phyloP scores from a whole-genome alignment of 2,113 vertebrate genomes.

The Gasterosteus aculeatus region DNA sequence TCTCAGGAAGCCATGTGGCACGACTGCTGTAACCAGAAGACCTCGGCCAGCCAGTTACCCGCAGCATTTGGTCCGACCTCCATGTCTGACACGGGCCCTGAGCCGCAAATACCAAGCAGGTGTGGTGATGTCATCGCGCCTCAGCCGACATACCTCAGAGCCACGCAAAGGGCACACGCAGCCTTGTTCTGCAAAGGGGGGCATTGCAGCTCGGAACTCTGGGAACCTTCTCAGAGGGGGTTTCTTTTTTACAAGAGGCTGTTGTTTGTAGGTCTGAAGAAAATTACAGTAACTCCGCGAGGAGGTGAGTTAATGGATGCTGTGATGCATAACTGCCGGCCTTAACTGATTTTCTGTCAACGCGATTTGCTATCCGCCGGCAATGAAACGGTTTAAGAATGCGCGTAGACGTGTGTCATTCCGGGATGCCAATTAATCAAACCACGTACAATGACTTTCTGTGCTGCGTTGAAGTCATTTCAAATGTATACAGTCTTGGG shows the following conservation, averaged over 20 bases:
- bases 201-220: slow-evolving; percentile 16
- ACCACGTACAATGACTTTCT: slow-evolving; percentile 6
- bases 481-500: background rate
- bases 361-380: slow-evolving; percentile 18
- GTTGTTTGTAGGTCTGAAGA: slow-evolving; percentile 24
- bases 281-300: slow-evolving; percentile 4
- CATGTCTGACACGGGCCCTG: slow-evolving; percentile 45
- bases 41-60: slow-evolving; percentile 25
- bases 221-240: background rate
- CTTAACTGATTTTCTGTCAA: slow-evolving; percentile 44
- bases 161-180: slow-evolving; percentile 23
- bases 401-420: slow-evolving; percentile 11
- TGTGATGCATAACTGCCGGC: slow-evolving; percentile 27
- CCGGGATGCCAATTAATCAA: slow-evolving; percentile 16
- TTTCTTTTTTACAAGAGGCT: slow-evolving; percentile 12
- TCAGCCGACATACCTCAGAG: slow-evolving; percentile 48
- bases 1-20: slow-evolving; percentile 19
- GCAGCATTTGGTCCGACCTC: slow-evolving; percentile 49
- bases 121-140: slow-evolving; percentile 70
- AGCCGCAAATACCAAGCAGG: slow-evolving; percentile 72
- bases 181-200: slow-evolving; percentile 11
- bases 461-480: background rate
- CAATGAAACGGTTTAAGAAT: slow-evolving; percentile 27
- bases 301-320: slow-evolving; percentile 23
- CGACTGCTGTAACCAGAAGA: slow-evolving; percentile 18